These are phyloP conservation scores for Conus ventricosus DNA, from an alignment of 1,140 invertebrate species.

Conservation along the genomic window DNA sequence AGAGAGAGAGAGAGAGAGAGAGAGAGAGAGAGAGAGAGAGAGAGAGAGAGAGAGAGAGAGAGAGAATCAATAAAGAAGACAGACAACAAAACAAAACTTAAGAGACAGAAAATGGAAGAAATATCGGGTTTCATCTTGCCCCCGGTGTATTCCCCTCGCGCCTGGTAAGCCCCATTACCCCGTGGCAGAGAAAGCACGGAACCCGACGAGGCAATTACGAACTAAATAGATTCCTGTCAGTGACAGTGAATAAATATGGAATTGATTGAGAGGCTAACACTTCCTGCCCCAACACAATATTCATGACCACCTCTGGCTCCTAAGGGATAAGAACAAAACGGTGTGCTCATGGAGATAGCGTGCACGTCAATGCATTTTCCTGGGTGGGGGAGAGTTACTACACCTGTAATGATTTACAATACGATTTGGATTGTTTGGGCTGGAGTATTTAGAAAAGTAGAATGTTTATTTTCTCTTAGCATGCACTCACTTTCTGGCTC, in stretches of 20 bases:
- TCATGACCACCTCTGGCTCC: not conserved
- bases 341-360: not conserved
- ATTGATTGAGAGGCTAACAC: not conserved
- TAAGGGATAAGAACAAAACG: not conserved
- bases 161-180: not conserved
- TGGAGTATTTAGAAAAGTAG: not conserved
- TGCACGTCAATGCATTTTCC: not conserved
- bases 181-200: not conserved
- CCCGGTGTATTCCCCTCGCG: not conserved
- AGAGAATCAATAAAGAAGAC: no score
- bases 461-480: not conserved
- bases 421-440: not conserved
- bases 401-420: not conserved
- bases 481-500: not conserved
- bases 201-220: not conserved
- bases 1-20: no score
- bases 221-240: not conserved
- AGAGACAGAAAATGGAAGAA: no score
- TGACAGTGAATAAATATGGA: slow-evolving; percentile 7
- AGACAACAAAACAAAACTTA: no score
- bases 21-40: no score
- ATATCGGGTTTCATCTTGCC: no score
- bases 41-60: no score
- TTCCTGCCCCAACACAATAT: not conserved
- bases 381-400: not conserved